Evolutionary conservation across 2,888 invertebrate species (phyloP), one percentile per base, ranked within the genome.

Genomic region (Polydesmus complanatus): DNA sequence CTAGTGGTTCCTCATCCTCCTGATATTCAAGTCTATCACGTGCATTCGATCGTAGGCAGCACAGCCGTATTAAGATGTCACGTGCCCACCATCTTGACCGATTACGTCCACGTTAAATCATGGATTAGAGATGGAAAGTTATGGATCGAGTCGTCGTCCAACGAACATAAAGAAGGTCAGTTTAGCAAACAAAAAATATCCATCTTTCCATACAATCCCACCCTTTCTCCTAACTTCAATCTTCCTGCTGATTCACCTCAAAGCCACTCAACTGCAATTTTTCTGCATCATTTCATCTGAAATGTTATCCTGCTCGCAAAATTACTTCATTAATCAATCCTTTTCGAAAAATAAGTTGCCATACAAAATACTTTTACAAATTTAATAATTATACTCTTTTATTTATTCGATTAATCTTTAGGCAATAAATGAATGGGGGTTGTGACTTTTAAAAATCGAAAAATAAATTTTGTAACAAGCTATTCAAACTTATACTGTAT

Each of bases 1-100:
- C 48, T 51, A 63, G 63, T 63, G 22, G 63, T 63, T 22, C 63
- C 63, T 25, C 63, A 63, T 48, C 60, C 63, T 3, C 62, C 60
- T 21, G 63, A 63, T 21, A 63, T 63, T 25, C 63, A 63, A 57
- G 63, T 63, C 27, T 62, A 62, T 50, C 52, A 63, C 54, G 63
- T 62, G 27, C 56, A 63, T 58, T 52, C 63, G 8, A 63, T 63
- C 51, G 63, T 62, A 37, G 55, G 58, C 53, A 63, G 60, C 51
- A 63, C 63, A 27, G 63, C 63, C n/a, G 63, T 63, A 25, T 53
- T 63, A 18, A 56, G 55, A 47, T 63, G 63, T 53, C 61, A 62
- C 54, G 63, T 63, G 21, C 62, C 63, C n/a, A 26, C 53, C 21
- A 63, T 63, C 50, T 47, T 63, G 21, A 56, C 63, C 14, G 62